These are phyloP conservation scores for Creontiades dilutus DNA, from an alignment of 2,888 invertebrate species.

Conservation along the genomic window DNA sequence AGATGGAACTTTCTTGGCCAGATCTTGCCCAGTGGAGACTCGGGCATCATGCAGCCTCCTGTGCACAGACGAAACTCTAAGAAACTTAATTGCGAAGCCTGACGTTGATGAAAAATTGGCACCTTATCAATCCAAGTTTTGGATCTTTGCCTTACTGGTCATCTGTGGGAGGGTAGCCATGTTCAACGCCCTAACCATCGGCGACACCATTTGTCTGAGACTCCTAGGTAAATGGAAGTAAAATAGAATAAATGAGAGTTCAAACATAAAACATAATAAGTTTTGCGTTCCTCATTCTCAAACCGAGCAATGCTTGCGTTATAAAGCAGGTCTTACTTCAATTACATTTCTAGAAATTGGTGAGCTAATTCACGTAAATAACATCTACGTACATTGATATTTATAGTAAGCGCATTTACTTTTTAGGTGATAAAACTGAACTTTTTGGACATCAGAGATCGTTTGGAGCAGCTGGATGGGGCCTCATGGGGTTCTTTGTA, in stretches of 20 bases:
- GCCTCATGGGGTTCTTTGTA: conserved; percentile 86
- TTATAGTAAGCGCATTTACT: too few species aligned
- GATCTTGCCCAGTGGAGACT: not conserved
- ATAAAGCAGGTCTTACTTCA: too few species aligned
- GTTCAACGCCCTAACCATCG: not conserved
- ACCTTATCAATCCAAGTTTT: not conserved
- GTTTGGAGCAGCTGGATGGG: conserved; percentile 94
- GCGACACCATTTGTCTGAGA: conserved; percentile 13
- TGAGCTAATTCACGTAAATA: too few species aligned
- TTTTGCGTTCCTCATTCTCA: too few species aligned
- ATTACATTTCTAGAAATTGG: too few species aligned
- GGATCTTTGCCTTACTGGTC: not conserved
- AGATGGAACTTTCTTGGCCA: not conserved
- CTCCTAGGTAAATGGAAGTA: not conserved
- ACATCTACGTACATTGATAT: too few species aligned
- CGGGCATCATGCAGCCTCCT: not conserved
- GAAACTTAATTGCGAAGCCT: conserved; percentile 19
- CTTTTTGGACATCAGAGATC: conserved; percentile 91
- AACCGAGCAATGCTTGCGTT: too few species aligned
- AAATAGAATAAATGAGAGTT: too few species aligned
- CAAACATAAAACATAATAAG: too few species aligned
- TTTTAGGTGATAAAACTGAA: conserved; percentile 83
- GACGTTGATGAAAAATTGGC: conserved; percentile 4
- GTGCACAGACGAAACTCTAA: not conserved
- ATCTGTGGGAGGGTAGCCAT: not conserved